A percentile compares a stretch with the other conserved stretches of the same genome.
Evolutionary conservation across 2,888 invertebrate genomes (phyloP).

Genomic region (Synergus japonicus): DNA sequence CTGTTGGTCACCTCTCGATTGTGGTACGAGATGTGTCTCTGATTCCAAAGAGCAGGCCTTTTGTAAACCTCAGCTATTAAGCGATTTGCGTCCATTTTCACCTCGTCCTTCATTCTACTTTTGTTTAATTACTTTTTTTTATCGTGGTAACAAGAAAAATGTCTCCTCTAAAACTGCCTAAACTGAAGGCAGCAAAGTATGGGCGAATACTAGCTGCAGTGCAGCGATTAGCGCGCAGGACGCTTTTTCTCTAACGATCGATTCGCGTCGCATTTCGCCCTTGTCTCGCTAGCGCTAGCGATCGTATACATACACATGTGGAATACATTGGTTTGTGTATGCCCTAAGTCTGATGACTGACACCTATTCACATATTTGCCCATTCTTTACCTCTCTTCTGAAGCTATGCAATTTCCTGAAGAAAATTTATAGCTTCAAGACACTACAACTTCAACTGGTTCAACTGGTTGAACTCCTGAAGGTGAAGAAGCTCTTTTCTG

Average conservation of each 20-base stretch:
- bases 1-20: slow-evolving; percentile 76
- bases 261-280: slow-evolving; percentile 71
- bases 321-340: background rate
- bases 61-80: slow-evolving; percentile 75
- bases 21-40: slow-evolving; percentile 75
- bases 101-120: slow-evolving; percentile 65
- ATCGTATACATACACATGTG: slow-evolving; percentile 36
- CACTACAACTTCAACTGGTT: no score
- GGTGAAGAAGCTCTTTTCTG: no score
- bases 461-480: no score
- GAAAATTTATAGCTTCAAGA: no score
- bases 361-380: background rate
- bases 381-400: background rate
- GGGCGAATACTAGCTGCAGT: slow-evolving; percentile 71
- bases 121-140: background rate
- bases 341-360: background rate
- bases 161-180: slow-evolving; percentile 48
- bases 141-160: background rate
- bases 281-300: slow-evolving; percentile 71
- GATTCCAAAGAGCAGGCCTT: slow-evolving; percentile 76
- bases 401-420: background rate
- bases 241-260: slow-evolving; percentile 69
- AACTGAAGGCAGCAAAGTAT: slow-evolving; percentile 62
- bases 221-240: slow-evolving; percentile 74
- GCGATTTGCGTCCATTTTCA: slow-evolving; percentile 74